A percentile compares a stretch with the other conserved stretches of the same genome.
phyloP scores from a whole-genome alignment of 2,797 vertebrate genomes.

The Champsocephalus esox region DNA sequence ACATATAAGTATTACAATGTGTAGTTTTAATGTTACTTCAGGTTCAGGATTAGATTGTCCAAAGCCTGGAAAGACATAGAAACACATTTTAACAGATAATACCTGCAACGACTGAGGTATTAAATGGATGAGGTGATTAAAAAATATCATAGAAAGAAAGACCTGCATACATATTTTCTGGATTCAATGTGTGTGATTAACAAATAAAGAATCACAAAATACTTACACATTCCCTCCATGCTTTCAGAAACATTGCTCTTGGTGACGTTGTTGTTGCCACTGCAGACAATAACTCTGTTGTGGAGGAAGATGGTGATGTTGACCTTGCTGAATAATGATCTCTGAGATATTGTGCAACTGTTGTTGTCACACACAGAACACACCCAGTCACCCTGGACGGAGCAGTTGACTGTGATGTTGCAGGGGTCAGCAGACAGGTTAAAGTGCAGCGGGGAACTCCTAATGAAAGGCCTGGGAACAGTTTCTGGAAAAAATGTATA shows the following conservation, averaged over 20 bases:
- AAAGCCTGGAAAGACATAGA: constrained; percentile 32
- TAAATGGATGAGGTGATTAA: not conserved
- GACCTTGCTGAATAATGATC: not conserved
- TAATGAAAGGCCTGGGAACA: constrained; percentile 51
- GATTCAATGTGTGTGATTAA: not conserved
- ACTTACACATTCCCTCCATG: constrained; percentile 44
- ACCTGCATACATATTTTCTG: not conserved
- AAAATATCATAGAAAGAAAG: not conserved
- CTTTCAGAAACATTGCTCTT: not conserved
- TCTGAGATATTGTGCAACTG: not conserved
- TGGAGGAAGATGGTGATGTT: constrained; percentile 33
- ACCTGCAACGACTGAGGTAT: not conserved
- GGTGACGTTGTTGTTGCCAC: constrained; percentile 63
- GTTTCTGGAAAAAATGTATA: constrained; percentile 26
- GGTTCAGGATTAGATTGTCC: rapidly evolving
- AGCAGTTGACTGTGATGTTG: constrained; percentile 67
- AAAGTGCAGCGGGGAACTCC: not conserved
- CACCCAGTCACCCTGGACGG: constrained; percentile 41
- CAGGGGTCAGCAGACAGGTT: constrained; percentile 48
- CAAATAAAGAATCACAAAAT: not conserved
- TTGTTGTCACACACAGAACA: not conserved
- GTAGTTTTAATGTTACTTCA: rapidly evolving
- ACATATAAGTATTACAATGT: rapidly evolving
- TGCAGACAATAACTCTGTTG: constrained; percentile 46
- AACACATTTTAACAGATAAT: not conserved